These are phyloP conservation scores for Pheosia gnoma DNA, from an alignment of 2,888 invertebrate species.

Conservation along the genomic window DNA sequence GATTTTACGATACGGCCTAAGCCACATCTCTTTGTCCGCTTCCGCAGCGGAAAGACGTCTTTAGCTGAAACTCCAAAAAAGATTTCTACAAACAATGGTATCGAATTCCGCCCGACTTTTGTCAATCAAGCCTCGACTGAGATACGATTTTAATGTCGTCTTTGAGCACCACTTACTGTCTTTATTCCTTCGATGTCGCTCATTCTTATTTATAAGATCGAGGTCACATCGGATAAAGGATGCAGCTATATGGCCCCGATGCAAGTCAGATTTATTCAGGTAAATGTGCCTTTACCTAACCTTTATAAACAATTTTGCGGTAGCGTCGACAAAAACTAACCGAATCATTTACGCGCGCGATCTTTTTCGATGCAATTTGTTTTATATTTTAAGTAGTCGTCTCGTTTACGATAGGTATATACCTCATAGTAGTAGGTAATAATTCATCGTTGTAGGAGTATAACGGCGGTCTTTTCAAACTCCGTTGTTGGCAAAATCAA, in stretches of 20 bases:
- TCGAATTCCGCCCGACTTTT: conserved; percentile 51
- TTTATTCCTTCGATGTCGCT: conserved; percentile 48
- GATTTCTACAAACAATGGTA: conserved; percentile 48
- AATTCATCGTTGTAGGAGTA: no score
- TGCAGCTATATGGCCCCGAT: conserved; percentile 36
- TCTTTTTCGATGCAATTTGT: neutral
- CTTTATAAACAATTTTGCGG: neutral
- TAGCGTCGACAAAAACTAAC: conserved; percentile 9
- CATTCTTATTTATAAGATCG: conserved; percentile 65
- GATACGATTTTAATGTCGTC: conserved; percentile 66
- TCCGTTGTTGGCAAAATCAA: no score
- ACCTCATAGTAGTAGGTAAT: no score
- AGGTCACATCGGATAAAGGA: conserved; percentile 48
- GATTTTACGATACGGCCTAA: conserved; percentile 58
- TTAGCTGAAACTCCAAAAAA: conserved; percentile 42
- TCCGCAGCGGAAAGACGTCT: conserved; percentile 37
- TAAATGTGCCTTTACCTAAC: conserved; percentile 20
- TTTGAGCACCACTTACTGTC: conserved; percentile 44
- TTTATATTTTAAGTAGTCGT: no score
- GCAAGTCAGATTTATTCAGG: conserved; percentile 40
- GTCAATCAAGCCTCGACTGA: conserved; percentile 60
- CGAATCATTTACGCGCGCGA: conserved; percentile 19
- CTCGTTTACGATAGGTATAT: no score
- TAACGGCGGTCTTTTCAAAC: no score
- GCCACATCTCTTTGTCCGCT: conserved; percentile 51